phyloP scores from a whole-genome alignment of 2,888 invertebrate genomes.

The Strigamia crassipes region DNA sequence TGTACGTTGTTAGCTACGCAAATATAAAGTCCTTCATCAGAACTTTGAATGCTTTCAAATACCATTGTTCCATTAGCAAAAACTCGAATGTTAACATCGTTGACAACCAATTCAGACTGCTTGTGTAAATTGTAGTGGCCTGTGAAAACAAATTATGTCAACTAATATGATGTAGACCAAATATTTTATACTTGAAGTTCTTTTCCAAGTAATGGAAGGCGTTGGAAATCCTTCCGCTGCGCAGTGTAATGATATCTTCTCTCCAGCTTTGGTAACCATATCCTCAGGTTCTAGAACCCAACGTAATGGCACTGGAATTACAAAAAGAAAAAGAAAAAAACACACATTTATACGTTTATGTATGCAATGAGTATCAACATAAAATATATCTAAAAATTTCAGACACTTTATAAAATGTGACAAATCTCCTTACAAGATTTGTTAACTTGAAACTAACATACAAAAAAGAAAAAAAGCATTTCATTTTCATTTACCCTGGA shows the following conservation, averaged over 20 bases:
- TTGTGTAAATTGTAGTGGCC: background rate
- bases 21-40: background rate
- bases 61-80: background rate
- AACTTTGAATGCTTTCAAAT: background rate
- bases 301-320: background rate
- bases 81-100: background rate
- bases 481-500: conserved; percentile 41
- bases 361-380: background rate
- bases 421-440: background rate
- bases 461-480: background rate
- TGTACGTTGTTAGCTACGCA: background rate
- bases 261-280: background rate
- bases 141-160: background rate
- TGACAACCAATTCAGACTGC: background rate
- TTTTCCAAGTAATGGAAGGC: background rate
- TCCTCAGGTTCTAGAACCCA: background rate
- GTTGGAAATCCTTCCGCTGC: conserved; percentile 16
- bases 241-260: background rate
- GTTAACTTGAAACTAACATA: background rate
- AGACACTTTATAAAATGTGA: background rate
- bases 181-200: background rate
- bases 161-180: too few species aligned
- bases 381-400: too few species aligned
- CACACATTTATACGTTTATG: background rate
- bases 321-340: background rate